phyloP scores from a whole-genome alignment of 2,888 invertebrate genomes.

The Sphaerolaimus hirsutus region DNA sequence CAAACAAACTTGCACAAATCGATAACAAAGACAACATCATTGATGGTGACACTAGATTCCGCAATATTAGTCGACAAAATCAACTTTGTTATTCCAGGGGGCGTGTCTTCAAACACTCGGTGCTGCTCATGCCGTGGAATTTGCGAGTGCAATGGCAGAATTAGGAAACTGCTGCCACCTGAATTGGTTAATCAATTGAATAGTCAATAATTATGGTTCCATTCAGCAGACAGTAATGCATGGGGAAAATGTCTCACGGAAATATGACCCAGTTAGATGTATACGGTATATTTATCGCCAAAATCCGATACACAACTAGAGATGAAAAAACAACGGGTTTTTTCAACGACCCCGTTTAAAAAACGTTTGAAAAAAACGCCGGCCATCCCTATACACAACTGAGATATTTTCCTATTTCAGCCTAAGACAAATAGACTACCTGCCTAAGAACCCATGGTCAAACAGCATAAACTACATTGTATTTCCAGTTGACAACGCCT shows the following conservation, averaged over 20 bases:
- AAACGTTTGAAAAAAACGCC: no score
- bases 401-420: no score
- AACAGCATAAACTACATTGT: neutral
- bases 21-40: slow-evolving; percentile 90
- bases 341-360: no score
- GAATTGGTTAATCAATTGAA: neutral
- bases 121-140: slow-evolving; percentile 77
- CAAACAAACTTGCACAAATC: slow-evolving; percentile 57
- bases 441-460: neutral
- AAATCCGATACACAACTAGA: no score
- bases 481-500: no score
- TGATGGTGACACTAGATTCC: slow-evolving; percentile 88
- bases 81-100: slow-evolving; percentile 60
- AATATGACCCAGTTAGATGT: no score
- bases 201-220: no score
- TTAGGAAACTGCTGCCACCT: slow-evolving; percentile 37
- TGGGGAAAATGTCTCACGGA: no score
- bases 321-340: no score
- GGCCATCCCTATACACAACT: no score
- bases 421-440: neutral
- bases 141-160: slow-evolving; percentile 88
- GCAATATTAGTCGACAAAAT: slow-evolving; percentile 93
- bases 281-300: no score
- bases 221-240: no score
- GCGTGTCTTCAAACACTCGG: slow-evolving; percentile 65